These are phyloP conservation scores for Zaprionus gabonicus DNA, from an alignment of 1,140 invertebrate species.

Conservation along the genomic window DNA sequence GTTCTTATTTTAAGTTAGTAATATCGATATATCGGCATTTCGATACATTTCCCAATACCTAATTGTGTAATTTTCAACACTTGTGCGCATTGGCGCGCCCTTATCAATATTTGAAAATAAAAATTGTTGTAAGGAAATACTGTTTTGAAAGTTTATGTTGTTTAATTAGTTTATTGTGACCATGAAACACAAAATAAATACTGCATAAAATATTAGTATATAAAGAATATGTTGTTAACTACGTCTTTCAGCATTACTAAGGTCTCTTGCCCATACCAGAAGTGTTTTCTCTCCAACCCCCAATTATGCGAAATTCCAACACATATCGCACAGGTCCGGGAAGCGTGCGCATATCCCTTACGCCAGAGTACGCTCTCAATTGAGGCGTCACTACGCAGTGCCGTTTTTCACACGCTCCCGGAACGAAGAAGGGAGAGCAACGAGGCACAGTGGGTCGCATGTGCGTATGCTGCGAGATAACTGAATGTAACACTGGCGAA, in stretches of 20 bases:
- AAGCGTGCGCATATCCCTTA: conserved; percentile 26
- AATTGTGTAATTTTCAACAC: not conserved
- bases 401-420: conserved; percentile 48
- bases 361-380: conserved; percentile 22
- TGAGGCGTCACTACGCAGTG: conserved; percentile 49
- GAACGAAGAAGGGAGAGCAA: conserved; percentile 11
- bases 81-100: not conserved
- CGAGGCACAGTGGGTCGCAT: conserved; percentile 32
- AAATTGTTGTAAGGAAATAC: not conserved
- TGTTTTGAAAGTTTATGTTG: not conserved
- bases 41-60: not conserved
- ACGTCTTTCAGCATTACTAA: not conserved
- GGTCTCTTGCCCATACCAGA: not conserved
- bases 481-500: conserved; percentile 11
- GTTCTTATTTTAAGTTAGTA: not conserved
- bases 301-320: conserved; percentile 28
- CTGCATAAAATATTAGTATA: not conserved
- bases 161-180: not conserved
- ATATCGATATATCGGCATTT: not conserved
- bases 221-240: not conserved
- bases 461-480: conserved; percentile 4
- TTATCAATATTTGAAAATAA: not conserved
- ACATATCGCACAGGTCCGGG: conserved; percentile 6
- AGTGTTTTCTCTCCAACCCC: not conserved
- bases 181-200: not conserved